Conservation (phyloP, 2,888 invertebrate species). For the Pantelozetes paolii region DNA sequence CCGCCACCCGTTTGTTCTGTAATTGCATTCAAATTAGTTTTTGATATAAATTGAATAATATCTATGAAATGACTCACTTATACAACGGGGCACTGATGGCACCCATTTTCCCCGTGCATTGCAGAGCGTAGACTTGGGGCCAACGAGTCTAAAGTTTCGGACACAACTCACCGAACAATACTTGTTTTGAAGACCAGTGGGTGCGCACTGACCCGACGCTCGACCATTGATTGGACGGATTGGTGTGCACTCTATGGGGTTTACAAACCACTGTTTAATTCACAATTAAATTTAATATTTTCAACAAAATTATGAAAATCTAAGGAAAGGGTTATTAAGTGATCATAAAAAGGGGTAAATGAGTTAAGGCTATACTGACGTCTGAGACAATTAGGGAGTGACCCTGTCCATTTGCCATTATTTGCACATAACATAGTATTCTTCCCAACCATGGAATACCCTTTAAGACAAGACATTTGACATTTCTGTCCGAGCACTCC, state of each 20-base stretch:
- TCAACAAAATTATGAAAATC: too few relatives aligned
- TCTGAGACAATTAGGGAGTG: neutral
- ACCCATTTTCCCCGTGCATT: neutral
- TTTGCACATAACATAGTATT: neutral
- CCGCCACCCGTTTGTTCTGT: too few relatives aligned
- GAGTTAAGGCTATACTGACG: neutral
- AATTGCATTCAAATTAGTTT: too few relatives aligned
- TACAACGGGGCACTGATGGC: neutral
- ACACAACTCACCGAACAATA: neutral
- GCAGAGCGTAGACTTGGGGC: neutral
- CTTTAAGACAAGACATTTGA: neutral
- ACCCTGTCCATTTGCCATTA: neutral
- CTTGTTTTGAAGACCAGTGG: neutral
- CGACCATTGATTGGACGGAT: neutral
- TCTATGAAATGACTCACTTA: neutral
- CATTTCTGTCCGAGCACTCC: neutral
- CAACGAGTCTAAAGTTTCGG: neutral
- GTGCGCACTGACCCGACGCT: neutral
- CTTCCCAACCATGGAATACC: neutral
- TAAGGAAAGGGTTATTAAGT: too few relatives aligned
- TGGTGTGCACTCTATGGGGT: neutral
- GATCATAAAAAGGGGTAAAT: too few relatives aligned
- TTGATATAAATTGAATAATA: too few relatives aligned
- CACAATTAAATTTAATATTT: too few relatives aligned
- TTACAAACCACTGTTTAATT: too few relatives aligned